These are phyloP conservation scores for Apantesis nais DNA, from an alignment of 2,888 invertebrate genomes.

Conservation along the genomic window DNA sequence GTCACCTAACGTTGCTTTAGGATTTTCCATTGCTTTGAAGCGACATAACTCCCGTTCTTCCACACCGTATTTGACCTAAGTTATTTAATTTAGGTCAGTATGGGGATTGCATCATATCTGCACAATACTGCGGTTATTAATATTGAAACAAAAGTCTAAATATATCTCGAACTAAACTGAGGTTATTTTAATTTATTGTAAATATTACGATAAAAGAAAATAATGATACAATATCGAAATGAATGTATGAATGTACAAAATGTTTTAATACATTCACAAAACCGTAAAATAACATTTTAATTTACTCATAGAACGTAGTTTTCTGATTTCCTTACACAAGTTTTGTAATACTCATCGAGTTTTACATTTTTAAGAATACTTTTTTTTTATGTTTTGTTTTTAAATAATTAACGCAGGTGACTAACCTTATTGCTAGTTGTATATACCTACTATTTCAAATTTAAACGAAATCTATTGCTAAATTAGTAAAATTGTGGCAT, in stretches of 20 bases:
- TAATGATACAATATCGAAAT: background rate
- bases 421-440: background rate
- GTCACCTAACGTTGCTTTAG: background rate
- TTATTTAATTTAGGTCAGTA: background rate
- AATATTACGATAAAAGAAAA: background rate
- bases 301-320: constrained; percentile 20
- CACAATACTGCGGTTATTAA: background rate
- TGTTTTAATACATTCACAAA: constrained; percentile 29
- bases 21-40: background rate
- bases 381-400: too few species aligned
- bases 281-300: constrained; percentile 28
- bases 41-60: background rate
- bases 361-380: background rate
- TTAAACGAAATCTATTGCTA: background rate
- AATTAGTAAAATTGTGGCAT: background rate
- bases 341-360: background rate
- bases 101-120: background rate
- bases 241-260: background rate
- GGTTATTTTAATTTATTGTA: background rate
- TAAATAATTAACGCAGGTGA: too few species aligned
- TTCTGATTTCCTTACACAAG: background rate
- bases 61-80: background rate
- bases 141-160: background rate
- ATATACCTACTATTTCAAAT: background rate
- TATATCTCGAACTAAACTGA: background rate